Evolutionary conservation across 2,797 vertebrate species (phyloP).

Genomic region (Percopsis omiscomaycus): DNA sequence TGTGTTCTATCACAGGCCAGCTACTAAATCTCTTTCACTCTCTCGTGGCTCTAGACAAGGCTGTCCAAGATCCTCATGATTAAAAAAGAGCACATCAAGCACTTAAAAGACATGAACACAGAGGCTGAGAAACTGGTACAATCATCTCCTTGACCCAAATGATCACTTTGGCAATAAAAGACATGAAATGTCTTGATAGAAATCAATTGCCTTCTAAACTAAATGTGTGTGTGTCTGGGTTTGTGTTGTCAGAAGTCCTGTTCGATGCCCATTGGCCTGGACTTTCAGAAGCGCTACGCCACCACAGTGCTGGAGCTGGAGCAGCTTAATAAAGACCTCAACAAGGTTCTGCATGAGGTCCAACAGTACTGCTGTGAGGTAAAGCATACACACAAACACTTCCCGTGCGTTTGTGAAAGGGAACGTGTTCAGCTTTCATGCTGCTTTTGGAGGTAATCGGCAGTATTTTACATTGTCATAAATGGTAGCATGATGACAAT

Average conservation of each 20-base stretch:
- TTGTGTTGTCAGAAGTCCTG: conserved; percentile 88
- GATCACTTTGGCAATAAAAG: neutral
- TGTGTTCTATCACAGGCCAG: neutral
- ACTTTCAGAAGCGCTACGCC: conserved; percentile 96
- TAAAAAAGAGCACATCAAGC: conserved; percentile 98
- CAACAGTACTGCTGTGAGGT: conserved; percentile 97
- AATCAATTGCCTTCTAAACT: neutral
- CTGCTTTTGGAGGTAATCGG: too few species aligned
- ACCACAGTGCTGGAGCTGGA: conserved; percentile 95
- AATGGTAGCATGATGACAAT: too few species aligned
- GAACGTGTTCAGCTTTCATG: too few species aligned
- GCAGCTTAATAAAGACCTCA: conserved; percentile 96
- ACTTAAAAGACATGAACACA: conserved; percentile 97
- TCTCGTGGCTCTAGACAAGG: conserved; percentile 80
- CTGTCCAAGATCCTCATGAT: conserved; percentile 99
- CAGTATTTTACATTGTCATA: too few species aligned
- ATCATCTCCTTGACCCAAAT: neutral
- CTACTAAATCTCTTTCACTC: neutral
- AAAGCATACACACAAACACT: conserved; percentile 27
- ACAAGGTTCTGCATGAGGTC: conserved; percentile 96
- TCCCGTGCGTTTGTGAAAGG: too few species aligned
- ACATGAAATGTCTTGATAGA: neutral
- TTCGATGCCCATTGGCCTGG: conserved; percentile 88
- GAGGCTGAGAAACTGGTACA: conserved; percentile 97
- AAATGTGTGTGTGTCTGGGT: conserved; percentile 1